Base-by-base conservation (phyloP, 2,797 vertebrate species). In the Silurus lanzhouensis region DNA sequence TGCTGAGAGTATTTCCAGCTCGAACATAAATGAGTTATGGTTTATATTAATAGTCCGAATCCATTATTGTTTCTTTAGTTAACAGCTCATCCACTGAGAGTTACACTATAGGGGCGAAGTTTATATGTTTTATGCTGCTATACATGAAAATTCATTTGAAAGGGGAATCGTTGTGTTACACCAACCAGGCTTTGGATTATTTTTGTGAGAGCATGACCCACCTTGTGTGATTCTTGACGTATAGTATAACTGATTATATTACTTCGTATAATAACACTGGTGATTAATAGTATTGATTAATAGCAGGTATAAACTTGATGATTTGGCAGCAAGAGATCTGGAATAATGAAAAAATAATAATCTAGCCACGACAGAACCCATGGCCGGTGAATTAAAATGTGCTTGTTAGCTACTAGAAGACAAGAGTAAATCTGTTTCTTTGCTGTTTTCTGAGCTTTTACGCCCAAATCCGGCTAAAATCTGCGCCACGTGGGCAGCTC, bases 401-500 rank as follows among this genome's bases (percentile, higher is more conserved):
- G 80, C 93, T 96, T 12, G 82, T 94, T 96, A 97, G 92, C 96
- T 96, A 90, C 93, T 97, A 8, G 96, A 95, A 0, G 97, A 97
- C 91, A 98, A 92, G 87, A 98, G 95, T 80, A 98, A 92, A 91
- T 98, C 98, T 63, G 96, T 90, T 84, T 99, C 98, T 91, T 98
- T 98, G 90, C 96, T 96, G 0, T 95, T 97, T 0, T 98, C 94
- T 10, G 92, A 20, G 17, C 68, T 96, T 85, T 91, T 95, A 55
- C 96, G 96, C 89, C 97, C 97, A 46, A 95, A 96, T 93, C 92
- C 95, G 55, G 93, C 90, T 0, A 94, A 90, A n/a, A 97, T 91
- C 84, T 99, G 97, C 67, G 94, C 87, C 88, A 92, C 92, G 88
- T 94, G 94, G 57, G 95, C 85, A 83, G 93, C 87, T 55, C 94